phyloP scores from a whole-genome alignment of 37 sponge, comb jelly and placozoan species.

The Haliclona indistincta region DNA sequence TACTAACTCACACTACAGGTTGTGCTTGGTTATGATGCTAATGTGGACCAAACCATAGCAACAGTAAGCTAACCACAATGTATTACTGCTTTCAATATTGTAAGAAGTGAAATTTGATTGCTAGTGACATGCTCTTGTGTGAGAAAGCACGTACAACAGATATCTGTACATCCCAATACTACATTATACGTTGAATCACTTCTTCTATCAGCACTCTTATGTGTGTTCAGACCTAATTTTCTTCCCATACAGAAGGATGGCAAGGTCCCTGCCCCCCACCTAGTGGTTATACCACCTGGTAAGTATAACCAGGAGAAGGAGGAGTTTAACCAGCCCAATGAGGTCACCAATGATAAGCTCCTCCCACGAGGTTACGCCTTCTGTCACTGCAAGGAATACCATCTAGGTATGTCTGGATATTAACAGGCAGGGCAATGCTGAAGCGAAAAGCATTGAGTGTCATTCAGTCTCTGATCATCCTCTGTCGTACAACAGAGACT shows the following conservation, averaged over 20 bases:
- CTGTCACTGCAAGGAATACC: constrained; percentile 74
- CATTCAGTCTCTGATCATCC: too few species aligned
- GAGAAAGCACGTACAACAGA: too few species aligned
- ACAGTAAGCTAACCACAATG: constrained; percentile 34
- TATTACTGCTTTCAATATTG: not conserved
- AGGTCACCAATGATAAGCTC: constrained; percentile 54
- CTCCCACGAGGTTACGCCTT: constrained; percentile 58
- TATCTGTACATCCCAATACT: too few species aligned
- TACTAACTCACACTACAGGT: constrained; percentile 19
- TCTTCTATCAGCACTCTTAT: not conserved
- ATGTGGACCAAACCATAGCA: constrained; percentile 25
- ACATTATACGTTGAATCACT: not conserved
- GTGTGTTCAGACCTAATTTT: not conserved
- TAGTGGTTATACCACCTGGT: constrained; percentile 55
- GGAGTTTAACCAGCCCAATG: constrained; percentile 33
- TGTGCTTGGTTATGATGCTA: constrained; percentile 44
- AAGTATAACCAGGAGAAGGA: constrained; percentile 12
- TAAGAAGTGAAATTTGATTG: not conserved
- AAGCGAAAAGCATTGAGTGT: too few species aligned
- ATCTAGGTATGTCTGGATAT: constrained; percentile 50
- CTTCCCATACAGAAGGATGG: constrained; percentile 9
- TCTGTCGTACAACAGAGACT: too few species aligned
- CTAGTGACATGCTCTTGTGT: constrained; percentile 12
- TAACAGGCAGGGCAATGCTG: too few species aligned
- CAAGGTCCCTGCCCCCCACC: constrained; percentile 52